phyloP scores from a whole-genome alignment of 2,888 invertebrate genomes.

The Dilophus febrilis region DNA sequence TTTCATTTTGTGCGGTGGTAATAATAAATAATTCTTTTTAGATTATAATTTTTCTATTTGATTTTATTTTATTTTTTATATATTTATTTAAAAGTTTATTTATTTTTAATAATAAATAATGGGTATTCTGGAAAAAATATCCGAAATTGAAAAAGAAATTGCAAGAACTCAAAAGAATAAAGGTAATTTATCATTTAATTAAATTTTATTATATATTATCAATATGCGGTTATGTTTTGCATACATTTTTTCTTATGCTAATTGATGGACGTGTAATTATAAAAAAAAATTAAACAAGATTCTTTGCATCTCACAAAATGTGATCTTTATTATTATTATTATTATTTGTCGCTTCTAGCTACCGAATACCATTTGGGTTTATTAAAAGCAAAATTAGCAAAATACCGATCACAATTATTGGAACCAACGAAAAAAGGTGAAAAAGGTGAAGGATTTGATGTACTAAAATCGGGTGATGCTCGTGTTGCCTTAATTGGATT shows the following conservation, averaged over 20 bases:
- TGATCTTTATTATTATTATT: neutral
- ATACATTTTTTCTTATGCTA: conserved; percentile 2
- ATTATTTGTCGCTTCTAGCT: conserved; percentile 38
- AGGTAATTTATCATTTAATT: conserved; percentile 39
- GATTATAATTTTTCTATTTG: too few species aligned
- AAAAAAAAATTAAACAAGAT: neutral
- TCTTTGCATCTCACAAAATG: too few species aligned
- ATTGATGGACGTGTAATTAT: neutral
- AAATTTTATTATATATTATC: conserved; percentile 5
- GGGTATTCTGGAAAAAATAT: conserved; percentile 98
- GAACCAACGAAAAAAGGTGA: conserved; percentile 90
- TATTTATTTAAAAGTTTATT: too few species aligned
- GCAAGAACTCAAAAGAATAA: conserved; percentile 98
- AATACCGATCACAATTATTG: conserved; percentile 82
- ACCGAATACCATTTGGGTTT: conserved; percentile 98
- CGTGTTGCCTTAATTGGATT: conserved; percentile 95
- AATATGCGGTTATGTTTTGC: conserved; percentile 1
- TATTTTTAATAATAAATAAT: too few species aligned
- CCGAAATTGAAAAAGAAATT: conserved; percentile 97
- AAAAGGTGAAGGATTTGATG: conserved; percentile 97
- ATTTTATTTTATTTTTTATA: too few species aligned
- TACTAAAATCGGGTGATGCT: conserved; percentile 97
- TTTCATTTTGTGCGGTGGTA: too few species aligned
- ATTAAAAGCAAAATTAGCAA: conserved; percentile 90
- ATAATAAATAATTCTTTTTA: too few species aligned